Evolutionary conservation across 1,140 invertebrate species (phyloP).

Genomic region (Sipha flava): DNA sequence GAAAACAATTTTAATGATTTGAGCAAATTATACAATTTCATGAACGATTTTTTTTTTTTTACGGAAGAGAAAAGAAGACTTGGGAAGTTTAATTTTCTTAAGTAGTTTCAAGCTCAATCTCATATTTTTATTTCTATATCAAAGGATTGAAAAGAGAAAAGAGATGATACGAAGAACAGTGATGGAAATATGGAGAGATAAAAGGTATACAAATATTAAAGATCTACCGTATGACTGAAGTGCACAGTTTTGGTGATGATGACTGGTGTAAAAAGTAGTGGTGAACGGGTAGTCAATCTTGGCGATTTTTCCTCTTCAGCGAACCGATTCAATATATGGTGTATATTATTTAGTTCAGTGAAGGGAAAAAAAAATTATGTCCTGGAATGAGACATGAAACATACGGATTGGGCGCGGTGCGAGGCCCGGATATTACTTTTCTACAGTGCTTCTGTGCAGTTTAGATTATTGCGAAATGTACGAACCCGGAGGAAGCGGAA

Average conservation of each 20-base stretch:
- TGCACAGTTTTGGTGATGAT: too few relatives aligned
- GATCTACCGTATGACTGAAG: too few relatives aligned
- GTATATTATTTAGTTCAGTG: conserved; percentile 5
- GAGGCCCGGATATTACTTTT: conserved; percentile 22
- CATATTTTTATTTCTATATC: not conserved
- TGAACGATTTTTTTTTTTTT: too few relatives aligned
- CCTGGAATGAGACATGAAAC: conserved; percentile 10
- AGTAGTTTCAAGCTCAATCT: not conserved
- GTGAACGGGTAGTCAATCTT: not conserved
- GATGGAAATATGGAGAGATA: not conserved
- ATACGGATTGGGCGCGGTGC: not conserved
- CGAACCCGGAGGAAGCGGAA: not conserved
- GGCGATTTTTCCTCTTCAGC: not conserved
- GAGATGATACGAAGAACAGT: not conserved
- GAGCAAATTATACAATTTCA: too few relatives aligned
- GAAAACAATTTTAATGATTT: too few relatives aligned
- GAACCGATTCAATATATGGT: not conserved
- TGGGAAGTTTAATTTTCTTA: not conserved
- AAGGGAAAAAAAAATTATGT: conserved; percentile 20
- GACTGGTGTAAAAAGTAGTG: too few relatives aligned
- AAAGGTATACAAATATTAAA: conserved; percentile 7
- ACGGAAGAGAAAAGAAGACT: too few relatives aligned
- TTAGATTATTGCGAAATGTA: conserved; percentile 1
- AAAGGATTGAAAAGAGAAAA: not conserved
- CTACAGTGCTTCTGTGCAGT: not conserved